Conservation (phyloP, 2,888 invertebrate species). For the Tetrapedia diversipes region DNA sequence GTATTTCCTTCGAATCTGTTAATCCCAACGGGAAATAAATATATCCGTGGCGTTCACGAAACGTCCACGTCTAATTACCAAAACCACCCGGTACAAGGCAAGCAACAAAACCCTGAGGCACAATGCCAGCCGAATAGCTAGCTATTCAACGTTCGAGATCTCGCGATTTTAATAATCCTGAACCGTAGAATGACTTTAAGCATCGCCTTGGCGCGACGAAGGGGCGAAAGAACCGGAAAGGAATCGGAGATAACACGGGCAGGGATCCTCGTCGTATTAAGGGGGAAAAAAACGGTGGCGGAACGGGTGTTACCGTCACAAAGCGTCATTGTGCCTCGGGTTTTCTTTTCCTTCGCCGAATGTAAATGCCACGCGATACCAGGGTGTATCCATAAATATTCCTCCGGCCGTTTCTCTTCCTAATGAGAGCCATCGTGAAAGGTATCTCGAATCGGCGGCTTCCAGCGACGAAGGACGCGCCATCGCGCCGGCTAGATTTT, state of each 20-base stretch:
- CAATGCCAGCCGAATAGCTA: neutral
- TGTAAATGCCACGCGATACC: constrained; percentile 22
- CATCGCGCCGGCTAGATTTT: constrained; percentile 14
- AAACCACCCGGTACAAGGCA: too few relatives aligned
- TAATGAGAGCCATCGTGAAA: constrained; percentile 30
- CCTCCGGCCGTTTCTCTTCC: constrained; percentile 19
- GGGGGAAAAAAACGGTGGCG: neutral
- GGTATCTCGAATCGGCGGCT: neutral
- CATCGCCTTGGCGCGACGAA: neutral
- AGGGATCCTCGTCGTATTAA: constrained; percentile 12
- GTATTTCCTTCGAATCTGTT: too few relatives aligned
- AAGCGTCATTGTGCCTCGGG: constrained; percentile 22
- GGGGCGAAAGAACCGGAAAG: constrained; percentile 3
- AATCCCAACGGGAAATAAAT: too few relatives aligned
- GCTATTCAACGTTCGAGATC: neutral
- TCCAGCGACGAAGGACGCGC: too few relatives aligned
- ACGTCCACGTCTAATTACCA: too few relatives aligned
- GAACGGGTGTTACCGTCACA: constrained; percentile 9
- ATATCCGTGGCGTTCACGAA: too few relatives aligned
- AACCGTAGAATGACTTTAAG: constrained; percentile 2
- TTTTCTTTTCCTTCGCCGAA: constrained; percentile 13
- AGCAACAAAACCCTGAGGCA: too few relatives aligned
- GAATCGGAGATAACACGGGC: neutral
- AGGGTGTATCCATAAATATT: constrained; percentile 37
- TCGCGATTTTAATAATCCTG: neutral